These are phyloP conservation scores for Apodemia hepburni DNA, from an alignment of 2,888 invertebrate genomes.

Conservation along the genomic window DNA sequence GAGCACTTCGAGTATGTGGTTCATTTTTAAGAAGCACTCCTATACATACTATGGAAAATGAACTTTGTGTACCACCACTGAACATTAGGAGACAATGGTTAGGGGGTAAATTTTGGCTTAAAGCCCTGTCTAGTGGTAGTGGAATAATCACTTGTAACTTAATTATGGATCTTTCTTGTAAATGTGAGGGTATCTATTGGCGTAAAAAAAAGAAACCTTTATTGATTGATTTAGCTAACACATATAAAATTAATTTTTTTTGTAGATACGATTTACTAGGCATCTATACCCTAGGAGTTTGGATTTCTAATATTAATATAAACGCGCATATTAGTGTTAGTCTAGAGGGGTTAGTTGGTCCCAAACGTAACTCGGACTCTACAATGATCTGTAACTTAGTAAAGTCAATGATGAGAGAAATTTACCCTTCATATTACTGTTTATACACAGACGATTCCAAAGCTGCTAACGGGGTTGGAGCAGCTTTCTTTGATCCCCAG, in stretches of 20 bases:
- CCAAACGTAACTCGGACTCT: not conserved
- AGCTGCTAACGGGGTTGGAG: not conserved
- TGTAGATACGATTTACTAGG: not conserved
- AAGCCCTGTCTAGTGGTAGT: not conserved
- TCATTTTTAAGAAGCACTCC: slow-evolving; percentile 14
- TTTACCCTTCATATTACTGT: not conserved
- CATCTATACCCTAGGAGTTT: not conserved
- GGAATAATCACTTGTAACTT: not conserved
- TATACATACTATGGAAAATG: slow-evolving; percentile 7
- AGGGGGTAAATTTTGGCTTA: slow-evolving; percentile 5
- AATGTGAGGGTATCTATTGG: slow-evolving; percentile 2
- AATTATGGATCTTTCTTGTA: not conserved
- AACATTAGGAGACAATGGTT: slow-evolving; percentile 6
- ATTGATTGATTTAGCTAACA: not conserved
- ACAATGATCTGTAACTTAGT: not conserved
- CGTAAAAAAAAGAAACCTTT: slow-evolving; percentile 4
- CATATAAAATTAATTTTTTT: not conserved
- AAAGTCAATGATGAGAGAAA: not conserved
- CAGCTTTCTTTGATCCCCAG: not conserved
- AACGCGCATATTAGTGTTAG: not conserved
- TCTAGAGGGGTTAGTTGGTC: not conserved
- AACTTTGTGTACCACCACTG: slow-evolving; percentile 2
- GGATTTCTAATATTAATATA: not conserved
- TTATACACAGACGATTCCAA: not conserved
- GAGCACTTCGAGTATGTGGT: slow-evolving; percentile 12